Evolutionary conservation across 1,140 invertebrate genomes (phyloP), one percentile per base, ranked within the genome.

Genomic region (silkworm (Bombyx mori)): DNA sequence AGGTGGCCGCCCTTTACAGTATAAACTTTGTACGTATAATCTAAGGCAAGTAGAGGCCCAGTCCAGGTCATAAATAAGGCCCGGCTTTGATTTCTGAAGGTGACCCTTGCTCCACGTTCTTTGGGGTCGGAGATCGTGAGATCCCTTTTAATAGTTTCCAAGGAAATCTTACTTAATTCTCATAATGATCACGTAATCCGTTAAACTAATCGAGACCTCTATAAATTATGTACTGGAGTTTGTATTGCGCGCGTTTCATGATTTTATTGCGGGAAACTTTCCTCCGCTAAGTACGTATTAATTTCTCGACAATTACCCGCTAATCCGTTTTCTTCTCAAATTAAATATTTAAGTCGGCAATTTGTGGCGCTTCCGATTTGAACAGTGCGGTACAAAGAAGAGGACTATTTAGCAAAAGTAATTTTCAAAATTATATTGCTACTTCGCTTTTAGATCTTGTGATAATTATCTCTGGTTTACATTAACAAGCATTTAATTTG

Each of bases 31-130:
- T 75, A 79, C 73, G 65, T 79, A 82, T 73, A 75, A 70, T 73
- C 76, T 65, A 63, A 65, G 65, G 73, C 73, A 64, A 79, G 75
- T 77, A 73, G 68, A 62, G 70, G 66, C 66, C 68, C 47, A 71
- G 77, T 78, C 68, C 80, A 81, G 75, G 73, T 79, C 76, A 85
- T 85, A 86, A 85, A 86, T 85, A 86, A 84, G 68, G 69, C 57
- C 69, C 68, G 74, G 73, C 77, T 85, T 84, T 85, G 80, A 81
- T 85, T 82, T 82, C 75, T 80, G 74, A 78, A 81, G 73, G 73
- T 79, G 79, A 84, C 79, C 75, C 68, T 66, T 58, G 61, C 69
- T 77, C 70, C 74, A 66, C 58, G 65, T 66, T 73, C 62, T 69
- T 74, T 70, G 66, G 69, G 71, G 67, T 68, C 61, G 61, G 65